Percentiles rank a stretch among this genome's conserved stretches.
These are phyloP conservation scores for Sitodiplosis mosellana DNA, from an alignment of 1,140 invertebrate species.

Conservation along the genomic window DNA sequence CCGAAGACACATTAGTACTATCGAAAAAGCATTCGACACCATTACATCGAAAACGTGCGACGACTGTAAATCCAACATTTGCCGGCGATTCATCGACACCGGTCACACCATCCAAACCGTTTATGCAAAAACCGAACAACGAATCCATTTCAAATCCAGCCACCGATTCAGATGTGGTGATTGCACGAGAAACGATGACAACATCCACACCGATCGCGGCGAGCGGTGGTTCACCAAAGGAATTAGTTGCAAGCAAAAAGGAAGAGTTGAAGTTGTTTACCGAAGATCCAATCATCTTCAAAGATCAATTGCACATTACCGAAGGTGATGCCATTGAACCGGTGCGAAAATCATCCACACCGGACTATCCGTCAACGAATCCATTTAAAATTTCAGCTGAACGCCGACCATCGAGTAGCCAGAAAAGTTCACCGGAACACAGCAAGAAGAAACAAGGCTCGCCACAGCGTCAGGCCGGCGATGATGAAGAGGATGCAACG, in stretches of 20 bases:
- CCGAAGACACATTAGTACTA: slow-evolving; percentile 51
- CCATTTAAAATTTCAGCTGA: slow-evolving; percentile 7
- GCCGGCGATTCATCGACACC: slow-evolving; percentile 5
- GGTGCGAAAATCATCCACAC: slow-evolving; percentile 2
- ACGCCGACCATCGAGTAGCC: too few relatives aligned
- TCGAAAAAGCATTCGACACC: slow-evolving; percentile 29
- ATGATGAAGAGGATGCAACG: background rate
- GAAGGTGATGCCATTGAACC: background rate
- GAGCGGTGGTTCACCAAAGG: background rate
- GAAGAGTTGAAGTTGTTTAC: background rate
- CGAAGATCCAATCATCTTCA: slow-evolving; percentile 7
- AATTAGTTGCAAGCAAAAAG: background rate
- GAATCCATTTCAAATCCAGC: slow-evolving; percentile 41
- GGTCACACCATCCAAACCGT: slow-evolving; percentile 10
- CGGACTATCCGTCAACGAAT: slow-evolving; percentile 4
- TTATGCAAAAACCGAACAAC: slow-evolving; percentile 14
- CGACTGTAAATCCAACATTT: slow-evolving; percentile 22
- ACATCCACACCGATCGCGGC: slow-evolving; percentile 19
- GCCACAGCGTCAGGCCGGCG: too few relatives aligned
- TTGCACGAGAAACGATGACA: slow-evolving; percentile 27
- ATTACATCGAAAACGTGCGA: slow-evolving; percentile 25
- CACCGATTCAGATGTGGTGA: slow-evolving; percentile 34
- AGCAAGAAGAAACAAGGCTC: background rate
- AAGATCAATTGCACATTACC: slow-evolving; percentile 1
- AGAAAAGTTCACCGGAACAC: background rate